These are phyloP conservation scores for Pantherophis alleghaniensis DNA, from an alignment of 2,797 vertebrate genomes.

Conservation along the genomic window DNA sequence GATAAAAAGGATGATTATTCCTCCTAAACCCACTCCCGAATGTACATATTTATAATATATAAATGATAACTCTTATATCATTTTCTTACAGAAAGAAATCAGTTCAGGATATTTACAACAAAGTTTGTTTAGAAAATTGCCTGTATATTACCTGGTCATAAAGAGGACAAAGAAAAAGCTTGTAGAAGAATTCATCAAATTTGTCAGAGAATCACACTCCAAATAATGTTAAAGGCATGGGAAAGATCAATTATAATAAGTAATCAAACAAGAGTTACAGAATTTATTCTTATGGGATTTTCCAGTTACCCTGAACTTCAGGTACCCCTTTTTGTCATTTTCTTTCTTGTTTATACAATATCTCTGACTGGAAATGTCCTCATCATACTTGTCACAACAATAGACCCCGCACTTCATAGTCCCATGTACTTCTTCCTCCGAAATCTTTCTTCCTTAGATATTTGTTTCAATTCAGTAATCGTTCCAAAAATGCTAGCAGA, in stretches of 20 bases:
- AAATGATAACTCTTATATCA: background rate
- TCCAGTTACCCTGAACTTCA: constrained; percentile 30
- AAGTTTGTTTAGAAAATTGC: background rate
- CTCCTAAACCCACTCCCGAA: background rate
- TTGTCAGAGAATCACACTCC: background rate
- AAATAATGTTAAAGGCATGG: background rate
- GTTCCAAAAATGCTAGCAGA: constrained; percentile 59
- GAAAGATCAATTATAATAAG: background rate
- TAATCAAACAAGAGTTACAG: background rate
- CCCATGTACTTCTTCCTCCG: constrained; percentile 66
- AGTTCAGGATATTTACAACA: background rate
- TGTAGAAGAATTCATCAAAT: background rate
- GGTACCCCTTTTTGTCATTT: constrained; percentile 34
- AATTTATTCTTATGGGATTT: constrained; percentile 54
- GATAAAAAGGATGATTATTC: background rate
- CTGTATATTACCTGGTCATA: background rate
- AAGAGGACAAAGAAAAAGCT: background rate
- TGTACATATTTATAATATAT: background rate
- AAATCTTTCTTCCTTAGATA: constrained; percentile 59
- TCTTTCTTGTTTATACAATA: constrained; percentile 42
- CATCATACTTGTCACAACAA: constrained; percentile 58
- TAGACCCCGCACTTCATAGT: constrained; percentile 54
- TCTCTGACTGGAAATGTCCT: constrained; percentile 49
- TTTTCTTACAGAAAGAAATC: background rate
- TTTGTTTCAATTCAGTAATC: constrained; percentile 65